phyloP scores from a whole-genome alignment of 1,140 invertebrate species.

The Drosophila lowei region DNA sequence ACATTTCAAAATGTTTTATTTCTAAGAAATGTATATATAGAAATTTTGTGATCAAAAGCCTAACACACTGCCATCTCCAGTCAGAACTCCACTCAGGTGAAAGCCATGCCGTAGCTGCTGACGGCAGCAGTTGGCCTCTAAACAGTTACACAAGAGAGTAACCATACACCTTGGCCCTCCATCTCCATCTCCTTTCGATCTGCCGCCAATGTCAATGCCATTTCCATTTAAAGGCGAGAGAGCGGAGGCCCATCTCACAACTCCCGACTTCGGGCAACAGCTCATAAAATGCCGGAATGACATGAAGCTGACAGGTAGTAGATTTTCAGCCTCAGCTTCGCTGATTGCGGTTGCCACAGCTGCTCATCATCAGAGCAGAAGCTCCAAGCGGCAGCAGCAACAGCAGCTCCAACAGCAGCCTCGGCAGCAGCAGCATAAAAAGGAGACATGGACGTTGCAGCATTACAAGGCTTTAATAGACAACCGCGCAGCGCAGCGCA shows the following conservation, averaged over 20 bases:
- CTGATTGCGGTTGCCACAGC: slow-evolving; percentile 66
- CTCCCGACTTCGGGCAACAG: slow-evolving; percentile 44
- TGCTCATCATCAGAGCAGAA: slow-evolving; percentile 55
- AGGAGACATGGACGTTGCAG: slow-evolving; percentile 17
- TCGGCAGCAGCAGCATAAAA: slow-evolving; percentile 6
- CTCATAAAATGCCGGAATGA: slow-evolving; percentile 77
- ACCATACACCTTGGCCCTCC: slow-evolving; percentile 13
- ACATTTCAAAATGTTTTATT: no score
- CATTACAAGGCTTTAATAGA: slow-evolving; percentile 80
- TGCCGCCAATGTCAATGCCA: slow-evolving; percentile 47
- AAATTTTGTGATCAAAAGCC: neutral
- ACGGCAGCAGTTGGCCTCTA: slow-evolving; percentile 29
- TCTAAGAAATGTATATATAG: no score
- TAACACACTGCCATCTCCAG: slow-evolving; percentile 11
- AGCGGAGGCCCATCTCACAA: neutral
- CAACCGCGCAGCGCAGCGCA: slow-evolving; percentile 59
- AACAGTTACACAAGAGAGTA: slow-evolving; percentile 42
- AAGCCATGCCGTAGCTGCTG: slow-evolving; percentile 22
- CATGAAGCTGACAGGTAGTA: slow-evolving; percentile 77
- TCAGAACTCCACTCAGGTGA: slow-evolving; percentile 3
- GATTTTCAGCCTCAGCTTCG: slow-evolving; percentile 62
- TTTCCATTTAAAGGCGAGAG: slow-evolving; percentile 31
- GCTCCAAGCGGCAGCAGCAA: slow-evolving; percentile 10
- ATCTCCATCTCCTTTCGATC: neutral
- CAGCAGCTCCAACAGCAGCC: neutral